Conservation (phyloP, 2,113 vertebrate genomes). For the Ascaphus truei region DNA sequence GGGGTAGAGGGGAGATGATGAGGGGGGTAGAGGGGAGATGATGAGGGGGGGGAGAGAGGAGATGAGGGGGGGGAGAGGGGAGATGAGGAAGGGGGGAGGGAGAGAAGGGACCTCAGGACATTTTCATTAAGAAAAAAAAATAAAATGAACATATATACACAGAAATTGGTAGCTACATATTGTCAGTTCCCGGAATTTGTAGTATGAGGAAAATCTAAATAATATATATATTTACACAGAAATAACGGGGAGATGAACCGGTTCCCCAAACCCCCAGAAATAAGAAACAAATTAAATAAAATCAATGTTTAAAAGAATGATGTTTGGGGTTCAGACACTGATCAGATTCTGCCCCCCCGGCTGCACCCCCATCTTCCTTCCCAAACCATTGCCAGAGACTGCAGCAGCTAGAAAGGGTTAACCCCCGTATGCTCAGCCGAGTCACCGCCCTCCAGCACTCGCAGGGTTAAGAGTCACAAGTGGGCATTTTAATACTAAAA, state of each 20-base stretch:
- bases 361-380: too few relatives aligned
- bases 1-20: background rate
- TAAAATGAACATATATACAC: conserved; percentile 34
- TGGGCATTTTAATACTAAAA: too few relatives aligned
- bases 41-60: background rate
- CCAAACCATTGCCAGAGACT: background rate
- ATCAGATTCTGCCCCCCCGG: too few relatives aligned
- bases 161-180: conserved; percentile 24
- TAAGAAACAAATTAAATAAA: too few relatives aligned
- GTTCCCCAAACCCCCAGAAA: background rate
- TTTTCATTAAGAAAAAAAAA: conserved; percentile 31
- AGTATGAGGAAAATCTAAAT: conserved; percentile 20
- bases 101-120: conserved; percentile 18
- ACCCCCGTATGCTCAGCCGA: too few relatives aligned
- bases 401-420: too few relatives aligned
- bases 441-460: too few relatives aligned
- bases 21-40: background rate
- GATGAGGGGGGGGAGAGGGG: background rate
- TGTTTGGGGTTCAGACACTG: too few relatives aligned
- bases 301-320: too few relatives aligned
- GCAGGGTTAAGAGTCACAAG: too few relatives aligned
- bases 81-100: background rate
- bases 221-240: background rate
- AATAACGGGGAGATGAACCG: too few relatives aligned
- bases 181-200: conserved; percentile 21